These are phyloP conservation scores for Aporophyla nigra DNA, from an alignment of 2,888 invertebrate species.

Conservation along the genomic window DNA sequence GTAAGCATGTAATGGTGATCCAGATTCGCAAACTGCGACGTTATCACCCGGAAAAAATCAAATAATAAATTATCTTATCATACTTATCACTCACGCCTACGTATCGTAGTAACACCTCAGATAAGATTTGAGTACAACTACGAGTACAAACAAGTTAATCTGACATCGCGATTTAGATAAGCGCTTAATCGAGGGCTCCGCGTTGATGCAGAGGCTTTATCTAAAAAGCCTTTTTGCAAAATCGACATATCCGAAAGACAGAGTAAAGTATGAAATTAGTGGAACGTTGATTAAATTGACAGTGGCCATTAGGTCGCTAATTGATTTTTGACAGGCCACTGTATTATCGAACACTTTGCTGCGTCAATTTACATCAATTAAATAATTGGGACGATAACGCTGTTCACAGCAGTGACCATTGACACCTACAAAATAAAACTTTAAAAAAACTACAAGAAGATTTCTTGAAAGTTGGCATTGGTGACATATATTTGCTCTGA, in stretches of 20 bases:
- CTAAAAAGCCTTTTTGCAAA: slow-evolving; percentile 61
- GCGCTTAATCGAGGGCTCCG: slow-evolving; percentile 34
- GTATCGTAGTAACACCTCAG: slow-evolving; percentile 53
- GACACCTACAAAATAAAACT: not conserved
- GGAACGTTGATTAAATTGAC: slow-evolving; percentile 55
- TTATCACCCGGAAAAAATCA: slow-evolving; percentile 59
- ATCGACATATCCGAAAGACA: slow-evolving; percentile 37
- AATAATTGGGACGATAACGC: slow-evolving; percentile 14
- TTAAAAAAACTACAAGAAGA: not conserved
- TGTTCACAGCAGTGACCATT: not conserved
- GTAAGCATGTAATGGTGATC: slow-evolving; percentile 35
- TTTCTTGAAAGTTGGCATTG: slow-evolving; percentile 9
- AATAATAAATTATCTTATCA: slow-evolving; percentile 58
- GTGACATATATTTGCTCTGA: slow-evolving; percentile 36
- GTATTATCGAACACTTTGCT: slow-evolving; percentile 17
- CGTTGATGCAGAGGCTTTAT: slow-evolving; percentile 47
- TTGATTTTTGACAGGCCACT: slow-evolving; percentile 45
- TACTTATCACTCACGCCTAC: slow-evolving; percentile 44
- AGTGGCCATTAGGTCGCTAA: slow-evolving; percentile 47
- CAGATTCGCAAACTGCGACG: slow-evolving; percentile 26
- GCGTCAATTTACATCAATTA: slow-evolving; percentile 23
- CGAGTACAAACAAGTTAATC: slow-evolving; percentile 57
- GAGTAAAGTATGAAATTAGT: slow-evolving; percentile 43
- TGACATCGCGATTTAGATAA: slow-evolving; percentile 64
- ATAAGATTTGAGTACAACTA: slow-evolving; percentile 58